Base-by-base conservation (phyloP, 2,797 vertebrate genomes). In the Hemitrygon akajei region DNA sequence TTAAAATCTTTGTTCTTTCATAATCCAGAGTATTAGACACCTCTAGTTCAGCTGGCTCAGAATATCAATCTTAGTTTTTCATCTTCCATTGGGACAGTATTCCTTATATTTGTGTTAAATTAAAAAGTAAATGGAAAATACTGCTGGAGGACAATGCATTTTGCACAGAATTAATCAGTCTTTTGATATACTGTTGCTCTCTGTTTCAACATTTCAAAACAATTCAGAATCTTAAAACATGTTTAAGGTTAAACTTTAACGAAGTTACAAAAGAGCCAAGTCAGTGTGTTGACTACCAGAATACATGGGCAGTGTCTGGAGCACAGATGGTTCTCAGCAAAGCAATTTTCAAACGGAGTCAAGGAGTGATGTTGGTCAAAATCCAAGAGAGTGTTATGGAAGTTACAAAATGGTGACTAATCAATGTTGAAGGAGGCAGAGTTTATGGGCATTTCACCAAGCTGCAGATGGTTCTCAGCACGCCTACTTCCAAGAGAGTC, bases 391-490 rank as follows among this genome's bases (percentile, higher is more conserved):
- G 40, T 27, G n/a, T 56, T 93, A 66, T 56, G 27, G 22, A 76
- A 75, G 40, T 76, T 75, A 69, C 16, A 89, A 89, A 89, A 69
- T 37, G n/a, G n/a, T 89, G 27, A 47, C 69, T 73, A 92, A 92
- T 76, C 40, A 92, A 34, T 37, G 63, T 22, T 69, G 63, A 69
- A 89, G 63, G 66, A 92, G 71, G 6, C 11, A 11, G 71, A 75
- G 47, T 76, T 47, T 76, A n/a, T 93, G 91, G 91, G 73, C 71
- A 93, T 0, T 1, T 27, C 47, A 75, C 73, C 91, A 93, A 75
- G 71, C 71, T 75, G 27, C 91, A 56, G 91, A 76, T 93, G 91
- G 91, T 75, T 76, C 91, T 75, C 69, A 76, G 71, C 27, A 75
- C 10, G 40, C 3, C 40, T 56, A 93, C 47, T 58, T 93, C 34